phyloP scores from a whole-genome alignment of 2,113 vertebrate genomes.

The Marmota flaviventris region DNA sequence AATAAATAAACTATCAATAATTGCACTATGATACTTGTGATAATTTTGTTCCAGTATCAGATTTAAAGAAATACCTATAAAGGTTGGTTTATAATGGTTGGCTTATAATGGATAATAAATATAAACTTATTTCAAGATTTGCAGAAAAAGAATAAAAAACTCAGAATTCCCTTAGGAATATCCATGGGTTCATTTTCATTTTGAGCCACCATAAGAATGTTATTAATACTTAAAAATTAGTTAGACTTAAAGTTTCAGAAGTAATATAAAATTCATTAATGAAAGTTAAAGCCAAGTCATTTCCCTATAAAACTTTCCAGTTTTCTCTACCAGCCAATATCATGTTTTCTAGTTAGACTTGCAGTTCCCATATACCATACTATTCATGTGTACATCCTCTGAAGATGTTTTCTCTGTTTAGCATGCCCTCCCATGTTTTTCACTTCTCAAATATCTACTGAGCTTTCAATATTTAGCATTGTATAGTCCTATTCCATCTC shows the following conservation, averaged over 20 bases:
- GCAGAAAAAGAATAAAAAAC: neutral
- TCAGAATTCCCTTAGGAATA: no score
- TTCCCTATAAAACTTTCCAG: neutral
- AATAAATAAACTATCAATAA: neutral
- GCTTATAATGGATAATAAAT: neutral
- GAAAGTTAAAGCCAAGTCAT: neutral
- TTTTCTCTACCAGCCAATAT: neutral
- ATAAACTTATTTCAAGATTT: neutral
- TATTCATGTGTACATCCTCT: fast-evolving
- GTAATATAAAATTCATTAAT: neutral
- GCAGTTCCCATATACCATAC: no score
- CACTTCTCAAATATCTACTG: neutral
- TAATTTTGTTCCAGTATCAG: neutral
- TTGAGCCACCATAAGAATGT: neutral
- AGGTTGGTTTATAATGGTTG: neutral
- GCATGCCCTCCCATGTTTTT: neutral
- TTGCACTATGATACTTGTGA: neutral
- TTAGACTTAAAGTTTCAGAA: neutral
- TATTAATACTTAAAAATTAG: neutral
- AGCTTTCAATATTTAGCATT: neutral
- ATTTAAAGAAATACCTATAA: neutral
- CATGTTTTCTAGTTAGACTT: neutral
- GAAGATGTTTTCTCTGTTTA: neutral
- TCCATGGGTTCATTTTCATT: neutral
- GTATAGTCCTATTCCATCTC: neutral